Percentiles rank a stretch among this genome's conserved stretches.
phyloP scores from a whole-genome alignment of 2,888 invertebrate species.

The Caenorhabditis japonica region DNA sequence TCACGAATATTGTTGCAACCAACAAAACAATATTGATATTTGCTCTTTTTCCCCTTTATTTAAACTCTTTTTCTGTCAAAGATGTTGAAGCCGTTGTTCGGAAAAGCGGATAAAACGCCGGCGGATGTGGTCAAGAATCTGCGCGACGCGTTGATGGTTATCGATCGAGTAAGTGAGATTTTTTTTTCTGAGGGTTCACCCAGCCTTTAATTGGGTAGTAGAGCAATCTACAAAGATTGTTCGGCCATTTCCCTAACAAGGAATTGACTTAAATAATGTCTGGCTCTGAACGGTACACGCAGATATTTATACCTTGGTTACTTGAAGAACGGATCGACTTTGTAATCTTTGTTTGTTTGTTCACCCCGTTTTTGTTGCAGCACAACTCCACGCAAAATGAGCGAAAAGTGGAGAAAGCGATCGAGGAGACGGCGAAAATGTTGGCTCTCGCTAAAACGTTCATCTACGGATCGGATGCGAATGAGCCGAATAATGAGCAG shows the following conservation, averaged over 20 bases:
- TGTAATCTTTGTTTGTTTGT: too few species aligned
- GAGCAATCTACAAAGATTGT: too few species aligned
- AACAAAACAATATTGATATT: slow-evolving; percentile 3
- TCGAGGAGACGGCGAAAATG: slow-evolving; percentile 92
- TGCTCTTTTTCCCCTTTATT: background rate
- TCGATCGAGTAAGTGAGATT: slow-evolving; percentile 83
- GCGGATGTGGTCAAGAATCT: slow-evolving; percentile 94
- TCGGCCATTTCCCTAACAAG: background rate
- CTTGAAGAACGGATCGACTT: too few species aligned
- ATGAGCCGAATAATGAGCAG: slow-evolving; percentile 90
- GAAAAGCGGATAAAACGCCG: slow-evolving; percentile 80
- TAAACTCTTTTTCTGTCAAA: background rate
- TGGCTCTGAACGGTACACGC: too few species aligned
- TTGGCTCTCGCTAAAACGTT: slow-evolving; percentile 89
- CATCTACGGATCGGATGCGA: slow-evolving; percentile 96
- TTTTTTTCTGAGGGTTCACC: background rate
- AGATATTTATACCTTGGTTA: background rate
- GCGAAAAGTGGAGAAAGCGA: slow-evolving; percentile 94
- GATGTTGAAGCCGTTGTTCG: slow-evolving; percentile 56
- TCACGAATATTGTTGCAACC: background rate
- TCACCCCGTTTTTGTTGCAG: slow-evolving; percentile 34
- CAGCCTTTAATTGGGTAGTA: too few species aligned
- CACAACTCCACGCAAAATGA: slow-evolving; percentile 80
- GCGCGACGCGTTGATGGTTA: slow-evolving; percentile 90
- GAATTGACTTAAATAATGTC: too few species aligned